Evolutionary conservation across 2,888 invertebrate species (phyloP).

Genomic region (Falcaria lacertinaria): DNA sequence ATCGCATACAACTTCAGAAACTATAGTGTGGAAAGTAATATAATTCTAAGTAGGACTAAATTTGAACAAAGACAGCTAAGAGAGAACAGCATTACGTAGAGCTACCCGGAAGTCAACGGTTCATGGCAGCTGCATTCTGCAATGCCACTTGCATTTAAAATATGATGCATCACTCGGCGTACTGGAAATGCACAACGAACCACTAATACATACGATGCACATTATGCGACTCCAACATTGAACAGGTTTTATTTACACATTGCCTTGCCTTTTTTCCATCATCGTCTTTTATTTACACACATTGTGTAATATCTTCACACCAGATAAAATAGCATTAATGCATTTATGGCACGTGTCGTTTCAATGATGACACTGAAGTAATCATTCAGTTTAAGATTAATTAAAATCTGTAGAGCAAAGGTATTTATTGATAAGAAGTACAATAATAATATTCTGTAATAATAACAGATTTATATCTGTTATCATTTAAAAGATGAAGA

Average conservation of each 20-base stretch:
- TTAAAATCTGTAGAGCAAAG: too few relatives aligned
- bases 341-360: constrained; percentile 18
- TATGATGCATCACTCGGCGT: constrained; percentile 24
- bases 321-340: too few relatives aligned
- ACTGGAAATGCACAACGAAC: constrained; percentile 20
- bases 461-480: too few relatives aligned
- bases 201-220: constrained; percentile 44
- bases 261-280: constrained; percentile 26
- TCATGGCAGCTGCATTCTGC: constrained; percentile 54
- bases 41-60: constrained; percentile 3
- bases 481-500: too few relatives aligned
- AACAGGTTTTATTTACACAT: too few relatives aligned
- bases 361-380: constrained; percentile 8
- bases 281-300: constrained; percentile 35
- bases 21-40: too few relatives aligned
- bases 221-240: constrained; percentile 45
- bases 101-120: constrained; percentile 47
- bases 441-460: too few relatives aligned
- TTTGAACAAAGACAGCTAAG: constrained; percentile 19
- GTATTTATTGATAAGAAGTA: too few relatives aligned
- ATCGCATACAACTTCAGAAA: too few relatives aligned
- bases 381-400: too few relatives aligned
- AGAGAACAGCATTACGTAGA: neutral
- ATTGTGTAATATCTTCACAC: constrained; percentile 36
- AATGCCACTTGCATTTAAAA: constrained; percentile 42